Evolutionary conservation across 2,113 vertebrate species (phyloP).

Genomic region (Myotis brandtii): DNA sequence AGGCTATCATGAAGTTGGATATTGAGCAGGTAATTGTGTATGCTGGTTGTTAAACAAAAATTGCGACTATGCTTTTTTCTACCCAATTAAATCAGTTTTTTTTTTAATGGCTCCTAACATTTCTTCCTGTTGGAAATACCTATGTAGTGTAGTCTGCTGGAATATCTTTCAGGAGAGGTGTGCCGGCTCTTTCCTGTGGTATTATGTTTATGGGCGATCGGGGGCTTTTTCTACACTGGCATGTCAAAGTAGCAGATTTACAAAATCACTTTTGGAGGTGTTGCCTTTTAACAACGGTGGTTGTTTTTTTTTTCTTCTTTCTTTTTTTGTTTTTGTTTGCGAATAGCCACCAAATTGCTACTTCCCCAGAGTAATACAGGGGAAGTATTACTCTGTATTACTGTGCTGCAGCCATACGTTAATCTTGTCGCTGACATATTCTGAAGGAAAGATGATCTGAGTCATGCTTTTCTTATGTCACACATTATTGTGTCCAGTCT

Average conservation of each 20-base stretch:
- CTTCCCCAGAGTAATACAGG: background rate
- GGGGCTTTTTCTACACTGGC: background rate
- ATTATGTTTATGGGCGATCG: background rate
- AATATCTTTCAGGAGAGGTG: background rate
- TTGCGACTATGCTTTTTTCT: slow-evolving; percentile 74
- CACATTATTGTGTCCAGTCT: slow-evolving; percentile 76
- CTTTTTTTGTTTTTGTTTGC: background rate
- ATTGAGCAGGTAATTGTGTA: slow-evolving; percentile 96
- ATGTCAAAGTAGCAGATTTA: slow-evolving; percentile 61
- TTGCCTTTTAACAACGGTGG: slow-evolving; percentile 36
- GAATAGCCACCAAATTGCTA: slow-evolving; percentile 17
- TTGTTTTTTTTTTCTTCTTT: background rate
- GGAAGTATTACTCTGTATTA: too few species aligned
- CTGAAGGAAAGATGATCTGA: slow-evolving; percentile 68
- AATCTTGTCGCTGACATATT: slow-evolving; percentile 65
- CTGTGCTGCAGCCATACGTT: background rate
- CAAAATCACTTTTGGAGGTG: slow-evolving; percentile 48
- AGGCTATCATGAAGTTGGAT: slow-evolving; percentile 98
- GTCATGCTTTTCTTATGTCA: slow-evolving; percentile 73
- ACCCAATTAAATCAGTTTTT: slow-evolving; percentile 76
- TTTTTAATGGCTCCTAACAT: slow-evolving; percentile 55
- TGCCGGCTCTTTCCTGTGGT: background rate
- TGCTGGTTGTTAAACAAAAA: slow-evolving; percentile 83
- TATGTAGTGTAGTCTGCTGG: slow-evolving; percentile 25
- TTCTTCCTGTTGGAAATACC: slow-evolving; percentile 30